These are phyloP conservation scores for Melanostigma gelatinosum DNA, from an alignment of 2,113 vertebrate species.

Conservation along the genomic window DNA sequence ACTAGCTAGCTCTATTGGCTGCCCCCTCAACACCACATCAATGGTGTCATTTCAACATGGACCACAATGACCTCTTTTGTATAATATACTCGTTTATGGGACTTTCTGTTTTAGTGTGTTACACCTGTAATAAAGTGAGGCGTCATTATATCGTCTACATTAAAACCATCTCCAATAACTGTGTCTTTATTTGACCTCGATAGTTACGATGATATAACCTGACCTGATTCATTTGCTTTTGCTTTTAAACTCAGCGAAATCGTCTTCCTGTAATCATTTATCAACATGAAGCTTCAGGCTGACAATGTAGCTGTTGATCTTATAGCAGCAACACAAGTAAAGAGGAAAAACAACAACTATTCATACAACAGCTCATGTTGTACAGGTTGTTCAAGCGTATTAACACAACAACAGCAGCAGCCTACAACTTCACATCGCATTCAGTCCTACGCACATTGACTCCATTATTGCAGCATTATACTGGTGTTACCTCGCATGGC, in stretches of 20 bases:
- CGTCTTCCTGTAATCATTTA: background rate
- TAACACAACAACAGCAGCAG: background rate
- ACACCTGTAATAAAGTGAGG: conserved; percentile 47
- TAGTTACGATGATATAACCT: background rate
- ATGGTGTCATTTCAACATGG: conserved; percentile 26
- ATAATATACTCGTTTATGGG: conserved; percentile 13
- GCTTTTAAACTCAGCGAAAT: background rate
- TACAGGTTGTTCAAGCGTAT: background rate
- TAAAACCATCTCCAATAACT: conserved; percentile 70
- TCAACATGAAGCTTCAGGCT: background rate
- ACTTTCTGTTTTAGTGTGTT: conserved; percentile 47
- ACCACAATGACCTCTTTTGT: conserved; percentile 18
- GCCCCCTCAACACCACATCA: conserved; percentile 16
- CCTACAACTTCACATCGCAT: background rate
- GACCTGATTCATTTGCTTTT: background rate
- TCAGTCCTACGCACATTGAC: conserved; percentile 18
- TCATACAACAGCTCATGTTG: background rate
- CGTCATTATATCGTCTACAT: conserved; percentile 66
- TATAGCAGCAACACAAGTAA: background rate
- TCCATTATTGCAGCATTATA: background rate
- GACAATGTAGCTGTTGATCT: background rate
- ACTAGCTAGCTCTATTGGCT: background rate
- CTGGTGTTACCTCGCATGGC: no score
- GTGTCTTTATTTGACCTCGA: background rate
- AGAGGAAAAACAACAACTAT: background rate